Conservation (phyloP, 2,888 invertebrate species). For the Liposcelis brunnea region DNA sequence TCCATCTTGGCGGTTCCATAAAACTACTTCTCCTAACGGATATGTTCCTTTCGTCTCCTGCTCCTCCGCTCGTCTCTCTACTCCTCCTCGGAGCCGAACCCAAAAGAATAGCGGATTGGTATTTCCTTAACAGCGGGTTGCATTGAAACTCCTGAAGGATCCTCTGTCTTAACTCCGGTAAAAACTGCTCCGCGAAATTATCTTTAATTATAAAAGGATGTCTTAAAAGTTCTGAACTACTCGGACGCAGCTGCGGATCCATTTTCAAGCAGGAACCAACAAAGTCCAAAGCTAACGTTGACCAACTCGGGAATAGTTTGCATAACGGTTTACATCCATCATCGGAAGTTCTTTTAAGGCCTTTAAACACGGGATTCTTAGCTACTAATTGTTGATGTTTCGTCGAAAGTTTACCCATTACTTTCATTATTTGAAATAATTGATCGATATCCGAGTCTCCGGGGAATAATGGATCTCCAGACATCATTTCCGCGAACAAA, state of each 20-base stretch:
- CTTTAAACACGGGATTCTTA: constrained; percentile 29
- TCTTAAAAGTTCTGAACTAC: constrained; percentile 42
- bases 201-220: constrained; percentile 49
- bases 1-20: constrained; percentile 23
- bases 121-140: constrained; percentile 31
- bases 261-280: constrained; percentile 39
- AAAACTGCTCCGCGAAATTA: constrained; percentile 44
- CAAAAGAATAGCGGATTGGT: background rate
- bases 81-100: constrained; percentile 7
- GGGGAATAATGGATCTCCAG: constrained; percentile 71
- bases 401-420: constrained; percentile 44
- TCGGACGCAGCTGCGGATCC: constrained; percentile 45
- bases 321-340: constrained; percentile 23
- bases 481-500: constrained; percentile 68
- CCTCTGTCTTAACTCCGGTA: constrained; percentile 43
- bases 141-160: constrained; percentile 42
- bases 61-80: background rate
- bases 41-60: background rate
- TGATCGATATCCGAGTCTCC: constrained; percentile 85
- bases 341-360: constrained; percentile 22
- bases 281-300: constrained; percentile 31
- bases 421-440: constrained; percentile 60
- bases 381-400: constrained; percentile 30
- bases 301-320: constrained; percentile 29
- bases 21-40: background rate